phyloP scores from a whole-genome alignment of 2,888 invertebrate genomes.

The Pemphredon lugubris region DNA sequence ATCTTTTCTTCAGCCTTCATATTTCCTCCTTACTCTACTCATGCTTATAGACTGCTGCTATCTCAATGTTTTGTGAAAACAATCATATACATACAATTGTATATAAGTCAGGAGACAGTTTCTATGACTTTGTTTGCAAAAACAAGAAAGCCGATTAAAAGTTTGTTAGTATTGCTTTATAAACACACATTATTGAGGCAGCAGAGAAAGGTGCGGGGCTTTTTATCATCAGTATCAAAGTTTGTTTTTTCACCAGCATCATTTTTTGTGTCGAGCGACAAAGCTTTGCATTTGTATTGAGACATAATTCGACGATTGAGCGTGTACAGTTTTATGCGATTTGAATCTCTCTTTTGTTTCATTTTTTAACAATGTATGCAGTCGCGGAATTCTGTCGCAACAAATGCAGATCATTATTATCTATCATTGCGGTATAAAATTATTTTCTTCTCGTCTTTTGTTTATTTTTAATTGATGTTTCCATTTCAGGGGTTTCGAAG shows the following conservation, averaged over 20 bases:
- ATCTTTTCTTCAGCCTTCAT: conserved; percentile 40
- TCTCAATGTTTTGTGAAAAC: conserved; percentile 47
- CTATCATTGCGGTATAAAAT: conserved; percentile 38
- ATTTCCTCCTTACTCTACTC: conserved; percentile 44
- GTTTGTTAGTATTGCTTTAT: conserved; percentile 16
- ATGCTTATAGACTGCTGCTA: conserved; percentile 51
- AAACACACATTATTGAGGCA: conserved; percentile 43
- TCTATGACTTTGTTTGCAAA: neutral
- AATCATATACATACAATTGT: conserved; percentile 3
- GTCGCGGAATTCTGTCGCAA: conserved; percentile 54
- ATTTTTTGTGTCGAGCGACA: conserved; percentile 48
- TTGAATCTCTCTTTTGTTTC: conserved; percentile 11
- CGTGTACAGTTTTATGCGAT: neutral
- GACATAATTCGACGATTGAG: conserved; percentile 39
- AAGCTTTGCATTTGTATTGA: conserved; percentile 45
- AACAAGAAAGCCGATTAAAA: neutral
- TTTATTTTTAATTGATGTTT: conserved; percentile 17
- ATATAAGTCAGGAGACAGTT: neutral
- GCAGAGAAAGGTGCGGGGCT: conserved; percentile 67
- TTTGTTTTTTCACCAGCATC: conserved; percentile 64
- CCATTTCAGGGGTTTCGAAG: conserved; percentile 75
- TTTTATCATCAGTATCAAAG: conserved; percentile 72
- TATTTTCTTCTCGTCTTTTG: conserved; percentile 7
- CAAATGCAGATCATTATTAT: conserved; percentile 56
- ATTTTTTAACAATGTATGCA: conserved; percentile 15